Evolutionary conservation across 2,888 invertebrate species (phyloP).

Genomic region (Caradrina kadenii): DNA sequence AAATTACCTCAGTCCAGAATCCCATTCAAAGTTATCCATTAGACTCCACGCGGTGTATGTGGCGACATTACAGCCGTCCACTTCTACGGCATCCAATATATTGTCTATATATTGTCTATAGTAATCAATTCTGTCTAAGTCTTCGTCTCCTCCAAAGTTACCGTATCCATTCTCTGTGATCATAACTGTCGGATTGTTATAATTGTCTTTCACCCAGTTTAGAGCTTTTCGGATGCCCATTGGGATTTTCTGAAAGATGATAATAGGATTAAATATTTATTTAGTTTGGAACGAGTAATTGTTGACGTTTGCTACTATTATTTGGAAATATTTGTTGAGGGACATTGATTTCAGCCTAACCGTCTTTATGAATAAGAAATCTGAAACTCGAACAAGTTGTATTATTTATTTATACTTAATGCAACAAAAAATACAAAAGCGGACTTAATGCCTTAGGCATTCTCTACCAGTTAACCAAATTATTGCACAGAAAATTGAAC

Average conservation of each 20-base stretch:
- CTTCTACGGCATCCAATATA: conserved; percentile 75
- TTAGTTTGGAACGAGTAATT: too few species aligned
- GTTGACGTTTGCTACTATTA: too few species aligned
- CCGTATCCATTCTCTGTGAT: conserved; percentile 92
- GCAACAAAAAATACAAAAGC: too few species aligned
- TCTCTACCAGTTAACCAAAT: too few species aligned
- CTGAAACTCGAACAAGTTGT: too few species aligned
- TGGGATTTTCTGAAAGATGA: conserved; percentile 77
- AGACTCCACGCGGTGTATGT: conserved; percentile 82
- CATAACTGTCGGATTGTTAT: conserved; percentile 88
- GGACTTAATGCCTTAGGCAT: too few species aligned
- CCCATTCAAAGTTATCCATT: conserved; percentile 86
- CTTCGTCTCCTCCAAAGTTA: conserved; percentile 77
- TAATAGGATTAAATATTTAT: too few species aligned
- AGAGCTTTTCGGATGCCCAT: conserved; percentile 88
- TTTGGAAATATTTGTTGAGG: too few species aligned
- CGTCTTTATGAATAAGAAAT: too few species aligned
- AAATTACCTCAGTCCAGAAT: conserved; percentile 68
- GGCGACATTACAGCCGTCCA: conserved; percentile 76
- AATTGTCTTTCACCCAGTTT: conserved; percentile 90
- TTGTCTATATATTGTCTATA: conserved; percentile 74
- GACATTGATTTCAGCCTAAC: too few species aligned
- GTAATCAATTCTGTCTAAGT: conserved; percentile 82
- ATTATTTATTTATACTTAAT: too few species aligned
- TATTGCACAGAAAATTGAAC: neutral